These are phyloP conservation scores for Sinella curviseta DNA, from an alignment of 1,140 invertebrate species.

Conservation along the genomic window DNA sequence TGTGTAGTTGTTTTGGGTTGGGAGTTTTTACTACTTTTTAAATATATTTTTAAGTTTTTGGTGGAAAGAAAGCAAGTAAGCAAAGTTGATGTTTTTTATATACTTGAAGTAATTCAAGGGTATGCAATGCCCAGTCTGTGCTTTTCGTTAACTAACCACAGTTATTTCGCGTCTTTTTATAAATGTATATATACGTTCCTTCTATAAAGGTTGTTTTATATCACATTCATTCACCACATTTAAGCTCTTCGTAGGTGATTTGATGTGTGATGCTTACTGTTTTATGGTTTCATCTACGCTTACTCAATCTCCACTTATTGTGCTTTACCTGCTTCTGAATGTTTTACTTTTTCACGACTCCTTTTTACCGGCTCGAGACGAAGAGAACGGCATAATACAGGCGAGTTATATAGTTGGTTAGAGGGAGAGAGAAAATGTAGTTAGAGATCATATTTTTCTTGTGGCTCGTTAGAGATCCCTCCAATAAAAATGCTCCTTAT, in stretches of 20 bases:
- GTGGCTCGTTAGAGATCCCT: constrained; percentile 19
- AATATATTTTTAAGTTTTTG: no score
- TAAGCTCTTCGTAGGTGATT: neutral
- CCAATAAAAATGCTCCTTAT: neutral
- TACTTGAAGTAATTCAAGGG: no score
- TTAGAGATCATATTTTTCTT: constrained; percentile 22
- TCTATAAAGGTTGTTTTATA: neutral
- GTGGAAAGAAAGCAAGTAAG: neutral
- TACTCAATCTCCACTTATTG: neutral
- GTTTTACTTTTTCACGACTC: constrained; percentile 15
- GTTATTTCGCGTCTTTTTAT: neutral
- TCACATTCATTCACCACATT: neutral
- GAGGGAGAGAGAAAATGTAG: no score
- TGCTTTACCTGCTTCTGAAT: constrained; percentile 21
- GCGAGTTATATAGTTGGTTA: no score
- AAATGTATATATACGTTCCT: neutral
- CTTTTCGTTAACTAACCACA: constrained; percentile 2
- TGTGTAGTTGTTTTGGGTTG: neutral
- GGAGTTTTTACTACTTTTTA: no score
- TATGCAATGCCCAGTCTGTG: no score
- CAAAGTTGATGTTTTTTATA: neutral
- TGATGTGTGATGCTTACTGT: constrained; percentile 21
- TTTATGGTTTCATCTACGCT: constrained; percentile 22
- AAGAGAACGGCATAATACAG: no score
- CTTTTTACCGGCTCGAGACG: neutral